Evolutionary conservation across 2,113 vertebrate genomes (phyloP).

Genomic region (Seriola quinqueradiata): DNA sequence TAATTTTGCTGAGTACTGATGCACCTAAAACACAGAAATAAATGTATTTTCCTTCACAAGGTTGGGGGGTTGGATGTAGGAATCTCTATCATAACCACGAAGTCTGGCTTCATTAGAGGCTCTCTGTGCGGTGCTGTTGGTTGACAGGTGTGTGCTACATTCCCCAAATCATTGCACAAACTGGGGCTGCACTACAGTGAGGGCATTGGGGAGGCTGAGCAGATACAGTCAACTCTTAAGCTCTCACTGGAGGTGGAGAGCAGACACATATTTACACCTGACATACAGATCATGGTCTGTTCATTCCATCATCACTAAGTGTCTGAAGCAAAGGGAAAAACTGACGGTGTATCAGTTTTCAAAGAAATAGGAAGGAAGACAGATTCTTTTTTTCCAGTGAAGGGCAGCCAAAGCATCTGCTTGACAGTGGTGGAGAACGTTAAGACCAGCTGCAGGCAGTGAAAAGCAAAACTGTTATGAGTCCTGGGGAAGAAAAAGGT

Average conservation of each 20-base stretch:
- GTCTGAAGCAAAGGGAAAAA: not conserved
- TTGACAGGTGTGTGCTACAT: slow-evolving; percentile 66
- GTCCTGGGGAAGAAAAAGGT: not conserved
- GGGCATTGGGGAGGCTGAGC: not conserved
- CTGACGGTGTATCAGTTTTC: not conserved
- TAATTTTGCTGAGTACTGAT: not conserved
- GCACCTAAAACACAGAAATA: not conserved
- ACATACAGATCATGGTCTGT: not conserved
- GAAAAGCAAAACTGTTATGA: slow-evolving; percentile 8
- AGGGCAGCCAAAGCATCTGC: slow-evolving; percentile 47
- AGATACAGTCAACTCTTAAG: not conserved
- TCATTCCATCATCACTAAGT: not conserved
- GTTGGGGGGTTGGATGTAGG: not conserved
- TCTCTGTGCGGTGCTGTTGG: slow-evolving; percentile 22
- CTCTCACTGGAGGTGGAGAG: not conserved
- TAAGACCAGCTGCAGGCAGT: slow-evolving; percentile 26
- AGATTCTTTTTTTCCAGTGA: slow-evolving; percentile 5
- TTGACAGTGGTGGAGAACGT: slow-evolving; percentile 21
- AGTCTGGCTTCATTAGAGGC: slow-evolving; percentile 46
- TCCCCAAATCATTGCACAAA: slow-evolving; percentile 46
- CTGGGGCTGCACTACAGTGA: not conserved
- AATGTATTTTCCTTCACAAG: not conserved
- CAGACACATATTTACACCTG: not conserved
- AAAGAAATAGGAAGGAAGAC: not conserved
- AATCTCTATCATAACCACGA: slow-evolving; percentile 45